These are phyloP conservation scores for Drosophila fuyamai DNA, from an alignment of 1,140 invertebrate genomes.

Conservation along the genomic window DNA sequence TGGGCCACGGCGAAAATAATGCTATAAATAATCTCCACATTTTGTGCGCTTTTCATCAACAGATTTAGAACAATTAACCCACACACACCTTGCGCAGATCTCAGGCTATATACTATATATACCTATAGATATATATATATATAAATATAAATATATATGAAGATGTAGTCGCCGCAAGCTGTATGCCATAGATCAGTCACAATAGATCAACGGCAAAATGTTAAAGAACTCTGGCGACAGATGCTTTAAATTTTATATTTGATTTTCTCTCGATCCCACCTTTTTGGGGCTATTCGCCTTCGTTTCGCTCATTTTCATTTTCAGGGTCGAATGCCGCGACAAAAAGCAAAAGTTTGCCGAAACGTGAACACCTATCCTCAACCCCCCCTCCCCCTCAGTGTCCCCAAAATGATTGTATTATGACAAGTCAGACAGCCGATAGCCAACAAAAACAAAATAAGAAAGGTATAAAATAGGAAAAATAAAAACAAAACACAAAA, in stretches of 20 bases:
- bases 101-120: slow-evolving; percentile 11
- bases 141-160: slow-evolving; percentile 12
- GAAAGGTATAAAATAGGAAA: slow-evolving; percentile 2
- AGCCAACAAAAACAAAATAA: slow-evolving; percentile 29
- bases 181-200: slow-evolving; percentile 60
- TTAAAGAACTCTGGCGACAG: slow-evolving; percentile 65
- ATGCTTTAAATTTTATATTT: slow-evolving; percentile 11
- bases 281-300: slow-evolving; percentile 3
- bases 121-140: slow-evolving; percentile 7
- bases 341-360: slow-evolving; percentile 71
- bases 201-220: slow-evolving; percentile 64
- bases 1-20: slow-evolving; percentile 17
- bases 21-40: slow-evolving; percentile 42
- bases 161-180: slow-evolving; percentile 14
- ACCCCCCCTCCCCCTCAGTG: not conserved
- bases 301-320: slow-evolving; percentile 26
- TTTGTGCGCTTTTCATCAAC: slow-evolving; percentile 29
- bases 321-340: slow-evolving; percentile 68
- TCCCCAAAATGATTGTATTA: slow-evolving; percentile 43
- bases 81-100: slow-evolving; percentile 31
- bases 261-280: slow-evolving; percentile 15
- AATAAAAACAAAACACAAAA: slow-evolving; percentile 14
- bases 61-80: slow-evolving; percentile 54
- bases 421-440: slow-evolving; percentile 70
- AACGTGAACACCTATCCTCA: slow-evolving; percentile 23